These are phyloP conservation scores for Heliconius erato DNA, from an alignment of 2,888 invertebrate species.

Conservation along the genomic window DNA sequence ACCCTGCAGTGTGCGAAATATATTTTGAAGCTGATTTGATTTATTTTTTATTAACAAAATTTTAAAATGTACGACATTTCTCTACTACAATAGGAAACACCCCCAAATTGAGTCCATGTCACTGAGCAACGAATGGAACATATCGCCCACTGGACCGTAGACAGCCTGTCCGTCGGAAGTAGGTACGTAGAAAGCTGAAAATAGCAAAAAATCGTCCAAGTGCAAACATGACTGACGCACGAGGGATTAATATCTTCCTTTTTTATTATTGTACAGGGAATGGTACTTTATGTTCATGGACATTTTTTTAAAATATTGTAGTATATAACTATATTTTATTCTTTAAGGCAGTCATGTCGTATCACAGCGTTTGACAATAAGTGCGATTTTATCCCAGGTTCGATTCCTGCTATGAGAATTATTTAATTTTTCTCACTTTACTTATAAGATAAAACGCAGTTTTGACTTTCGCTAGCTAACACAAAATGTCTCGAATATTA, in stretches of 20 bases:
- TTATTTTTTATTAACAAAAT: too few species aligned
- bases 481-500: too few species aligned
- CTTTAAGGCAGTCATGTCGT: too few species aligned
- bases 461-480: too few species aligned
- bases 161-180: neutral
- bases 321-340: too few species aligned
- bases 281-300: neutral
- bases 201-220: neutral
- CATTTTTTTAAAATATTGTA: neutral
- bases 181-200: neutral
- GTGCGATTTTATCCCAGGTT: too few species aligned
- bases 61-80: neutral
- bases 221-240: neutral
- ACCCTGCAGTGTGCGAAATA: too few species aligned
- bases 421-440: too few species aligned
- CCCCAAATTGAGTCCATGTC: conserved; percentile 2
- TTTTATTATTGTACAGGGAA: neutral
- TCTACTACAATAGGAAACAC: neutral
- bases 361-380: too few species aligned
- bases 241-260: neutral
- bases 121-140: conserved; percentile 6
- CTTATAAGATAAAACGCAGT: too few species aligned
- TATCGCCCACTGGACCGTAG: neutral
- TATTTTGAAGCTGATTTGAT: too few species aligned
- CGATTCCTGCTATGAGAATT: too few species aligned